Evolutionary conservation across 2,797 vertebrate species (phyloP), one percentile per base, ranked within the genome.

Genomic region (Brachymystax lenok): DNA sequence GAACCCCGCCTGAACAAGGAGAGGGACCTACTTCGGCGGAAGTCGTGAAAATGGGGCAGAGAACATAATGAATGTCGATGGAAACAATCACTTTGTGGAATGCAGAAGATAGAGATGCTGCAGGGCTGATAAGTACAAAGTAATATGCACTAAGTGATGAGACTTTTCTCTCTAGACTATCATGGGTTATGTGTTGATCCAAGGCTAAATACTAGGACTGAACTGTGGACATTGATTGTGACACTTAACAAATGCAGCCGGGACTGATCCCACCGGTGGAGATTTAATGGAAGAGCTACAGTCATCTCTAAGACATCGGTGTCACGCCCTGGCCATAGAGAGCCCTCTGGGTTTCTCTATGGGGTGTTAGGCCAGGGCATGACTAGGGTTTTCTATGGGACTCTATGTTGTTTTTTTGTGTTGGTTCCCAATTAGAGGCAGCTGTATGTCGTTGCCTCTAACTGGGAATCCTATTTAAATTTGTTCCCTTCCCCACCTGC

Each of bases 231-330:
- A 54, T 33, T 56, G 66, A 79, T 19, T 74, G 5, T 82, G 76
- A 69, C 80, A 79, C 71, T 77, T 83, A 66, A 83, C 50, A 79
- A 87, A 89, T 79, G 73, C 71, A 21, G 7, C 56, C 19, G 5
- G 61, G 70, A 40, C 77, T 17, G 46, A 71, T 84, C 52, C 74
- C 66, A 71, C 67, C 16, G 17, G 50, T 71, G 27, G 33, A 63
- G 56, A 52, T 54, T 77, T 77, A 83, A 83, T 83, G 24, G 67
- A 82, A 61, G 76, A 63, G 6, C 10, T 24, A 77, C 77, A 75
- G 75, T 71, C 71, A 70, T 59, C 56, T 85, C 46, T 46, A 17
- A 80, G 80, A 83, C 88, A 85, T 81, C 77, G 24, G 24, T 24
- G 24, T 24, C 24, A 24, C 24, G 24, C 24, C 24, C 24, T 24